Percentiles rank a stretch among this genome's conserved stretches.
Conservation (phyloP, 2,888 invertebrate genomes). For the Opisthograptis luteolata region DNA sequence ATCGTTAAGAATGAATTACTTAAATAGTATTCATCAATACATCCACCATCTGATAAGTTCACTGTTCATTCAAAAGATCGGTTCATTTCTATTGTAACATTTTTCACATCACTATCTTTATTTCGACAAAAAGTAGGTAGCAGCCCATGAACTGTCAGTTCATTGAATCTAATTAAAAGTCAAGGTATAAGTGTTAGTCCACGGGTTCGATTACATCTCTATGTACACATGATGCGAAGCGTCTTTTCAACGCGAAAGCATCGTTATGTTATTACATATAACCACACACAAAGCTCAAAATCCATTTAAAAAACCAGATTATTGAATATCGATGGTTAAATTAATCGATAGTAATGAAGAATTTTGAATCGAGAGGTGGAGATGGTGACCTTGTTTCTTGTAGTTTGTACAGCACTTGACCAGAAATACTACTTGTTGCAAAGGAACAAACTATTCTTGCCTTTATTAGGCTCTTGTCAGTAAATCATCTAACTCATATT, state of each 20-base stretch:
- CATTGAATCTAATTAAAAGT: no score
- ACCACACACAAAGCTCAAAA: conserved; percentile 73
- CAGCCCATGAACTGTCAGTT: no score
- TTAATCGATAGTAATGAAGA: conserved; percentile 27
- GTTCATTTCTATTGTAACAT: no score
- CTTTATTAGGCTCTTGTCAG: no score
- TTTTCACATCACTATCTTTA: no score
- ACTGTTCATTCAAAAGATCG: no score
- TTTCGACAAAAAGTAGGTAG: no score
- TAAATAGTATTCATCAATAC: no score
- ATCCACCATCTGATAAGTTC: no score
- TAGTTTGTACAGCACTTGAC: background rate
- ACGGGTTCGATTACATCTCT: conserved; percentile 10
- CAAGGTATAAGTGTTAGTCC: conserved; percentile 35
- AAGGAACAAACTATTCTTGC: no score
- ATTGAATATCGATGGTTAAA: conserved; percentile 33
- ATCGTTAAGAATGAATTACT: no score
- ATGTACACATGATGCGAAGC: conserved; percentile 27
- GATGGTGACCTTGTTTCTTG: conserved; percentile 13
- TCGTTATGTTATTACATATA: conserved; percentile 53
- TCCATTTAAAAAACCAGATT: conserved; percentile 35
- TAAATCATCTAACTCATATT: no score
- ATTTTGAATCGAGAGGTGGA: conserved; percentile 34
- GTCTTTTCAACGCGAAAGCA: conserved; percentile 30
- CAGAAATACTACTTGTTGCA: conserved; percentile 2